These are phyloP conservation scores for Mormoops blainvillei DNA, from an alignment of 2,113 vertebrate genomes.

Conservation along the genomic window DNA sequence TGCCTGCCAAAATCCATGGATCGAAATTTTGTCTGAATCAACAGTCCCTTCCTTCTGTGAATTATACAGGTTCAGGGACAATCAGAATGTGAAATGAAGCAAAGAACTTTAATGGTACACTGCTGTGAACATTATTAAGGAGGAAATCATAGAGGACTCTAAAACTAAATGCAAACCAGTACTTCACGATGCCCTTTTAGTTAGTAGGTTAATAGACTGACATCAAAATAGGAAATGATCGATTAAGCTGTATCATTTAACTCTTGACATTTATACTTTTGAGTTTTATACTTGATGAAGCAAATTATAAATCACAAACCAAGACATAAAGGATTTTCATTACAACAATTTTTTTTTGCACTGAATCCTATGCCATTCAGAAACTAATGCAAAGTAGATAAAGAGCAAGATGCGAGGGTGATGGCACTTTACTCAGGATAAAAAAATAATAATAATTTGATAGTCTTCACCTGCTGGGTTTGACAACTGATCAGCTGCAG, in stretches of 20 bases:
- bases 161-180: slow-evolving; percentile 29
- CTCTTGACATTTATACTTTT: slow-evolving; percentile 43
- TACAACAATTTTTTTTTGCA: background rate
- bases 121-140: slow-evolving; percentile 19
- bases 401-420: background rate
- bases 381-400: slow-evolving; percentile 30
- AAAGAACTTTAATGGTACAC: slow-evolving; percentile 5
- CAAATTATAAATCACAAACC: slow-evolving; percentile 44
- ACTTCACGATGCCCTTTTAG: background rate
- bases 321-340: background rate
- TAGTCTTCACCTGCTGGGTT: background rate
- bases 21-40: background rate
- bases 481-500: background rate
- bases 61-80: background rate
- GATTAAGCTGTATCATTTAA: slow-evolving; percentile 23
- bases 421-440: background rate
- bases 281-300: slow-evolving; percentile 10
- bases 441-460: background rate
- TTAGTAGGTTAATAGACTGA: slow-evolving; percentile 11
- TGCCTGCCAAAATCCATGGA: background rate
- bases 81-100: slow-evolving; percentile 24
- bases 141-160: background rate
- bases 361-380: background rate
- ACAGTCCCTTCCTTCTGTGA: background rate
- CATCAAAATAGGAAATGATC: slow-evolving; percentile 33